phyloP scores from a whole-genome alignment of 2,888 invertebrate genomes.

The Aquatica leii region DNA sequence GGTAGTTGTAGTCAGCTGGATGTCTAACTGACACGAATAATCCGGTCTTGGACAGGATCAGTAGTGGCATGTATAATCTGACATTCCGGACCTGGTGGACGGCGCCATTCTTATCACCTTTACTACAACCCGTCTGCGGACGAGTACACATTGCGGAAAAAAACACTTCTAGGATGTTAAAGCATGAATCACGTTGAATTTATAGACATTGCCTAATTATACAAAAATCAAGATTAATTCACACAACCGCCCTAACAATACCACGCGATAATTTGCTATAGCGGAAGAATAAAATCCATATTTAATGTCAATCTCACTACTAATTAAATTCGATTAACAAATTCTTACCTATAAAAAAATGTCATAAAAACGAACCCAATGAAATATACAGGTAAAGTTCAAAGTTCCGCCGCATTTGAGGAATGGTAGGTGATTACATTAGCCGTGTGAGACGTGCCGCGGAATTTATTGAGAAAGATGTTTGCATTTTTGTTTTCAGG shows the following conservation, averaged over 20 bases:
- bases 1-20: conserved; percentile 28
- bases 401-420: conserved; percentile 43
- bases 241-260: no score
- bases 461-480: conserved; percentile 45
- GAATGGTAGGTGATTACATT: conserved; percentile 42
- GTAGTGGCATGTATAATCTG: conserved; percentile 43
- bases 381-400: conserved; percentile 39
- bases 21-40: conserved; percentile 39
- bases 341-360: conserved; percentile 38
- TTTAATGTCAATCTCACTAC: conserved; percentile 10
- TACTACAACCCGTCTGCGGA: conserved; percentile 36
- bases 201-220: no score
- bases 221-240: no score
- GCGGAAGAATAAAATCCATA: no score
- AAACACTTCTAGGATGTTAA: not conserved
- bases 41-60: conserved; percentile 43
- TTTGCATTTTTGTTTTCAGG: conserved; percentile 39
- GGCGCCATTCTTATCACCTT: conserved; percentile 48
- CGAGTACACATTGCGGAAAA: conserved; percentile 35
- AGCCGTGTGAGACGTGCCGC: conserved; percentile 43
- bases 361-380: conserved; percentile 34
- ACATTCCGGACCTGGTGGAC: conserved; percentile 45
- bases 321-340: conserved; percentile 42
- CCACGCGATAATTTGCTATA: no score
- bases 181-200: not conserved